Conservation (phyloP, 2,888 invertebrate species). For the Lithodes maja region DNA sequence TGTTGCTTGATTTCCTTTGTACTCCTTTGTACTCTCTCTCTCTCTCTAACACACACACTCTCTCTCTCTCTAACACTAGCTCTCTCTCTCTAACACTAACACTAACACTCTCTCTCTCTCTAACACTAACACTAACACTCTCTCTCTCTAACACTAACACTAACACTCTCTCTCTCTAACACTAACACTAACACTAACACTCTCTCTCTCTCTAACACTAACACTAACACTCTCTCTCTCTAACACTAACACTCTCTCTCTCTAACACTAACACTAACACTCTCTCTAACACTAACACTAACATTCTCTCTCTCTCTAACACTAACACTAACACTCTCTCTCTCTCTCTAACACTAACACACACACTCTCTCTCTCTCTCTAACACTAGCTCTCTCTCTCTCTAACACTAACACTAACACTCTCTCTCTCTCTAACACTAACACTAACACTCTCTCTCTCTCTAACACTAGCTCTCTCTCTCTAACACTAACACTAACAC, state of each 20-base stretch:
- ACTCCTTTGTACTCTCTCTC: background rate
- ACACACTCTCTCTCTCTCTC: no score
- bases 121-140: background rate
- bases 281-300: background rate
- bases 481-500: background rate
- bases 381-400: slow-evolving; percentile 7
- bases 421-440: background rate
- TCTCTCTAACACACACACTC: background rate
- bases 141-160: background rate
- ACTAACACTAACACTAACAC: no score
- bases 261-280: background rate
- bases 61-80: background rate
- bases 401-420: background rate
- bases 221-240: background rate
- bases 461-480: background rate
- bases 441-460: slow-evolving; percentile 4
- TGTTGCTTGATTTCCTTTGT: no score
- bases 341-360: background rate
- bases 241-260: slow-evolving; percentile 10
- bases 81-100: slow-evolving; percentile 5
- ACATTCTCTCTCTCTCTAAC: background rate
- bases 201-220: background rate
- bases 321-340: background rate
- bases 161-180: background rate
- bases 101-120: background rate